A percentile compares a stretch with the other conserved stretches of the same genome.
phyloP scores from a whole-genome alignment of 1,140 invertebrate genomes.

The Musca vetustissima region DNA sequence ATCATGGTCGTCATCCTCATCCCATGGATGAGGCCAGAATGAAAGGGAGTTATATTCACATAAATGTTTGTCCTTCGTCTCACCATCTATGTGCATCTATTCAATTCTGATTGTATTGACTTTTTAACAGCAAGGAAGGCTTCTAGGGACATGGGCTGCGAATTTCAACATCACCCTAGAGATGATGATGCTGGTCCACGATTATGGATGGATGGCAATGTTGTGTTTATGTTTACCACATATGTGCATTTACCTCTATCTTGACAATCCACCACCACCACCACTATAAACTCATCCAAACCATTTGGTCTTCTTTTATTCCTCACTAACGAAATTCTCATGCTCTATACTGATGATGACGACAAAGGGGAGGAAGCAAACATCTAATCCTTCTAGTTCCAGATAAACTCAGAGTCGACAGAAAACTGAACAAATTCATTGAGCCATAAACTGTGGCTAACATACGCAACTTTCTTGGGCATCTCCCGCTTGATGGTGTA shows the following conservation, averaged over 20 bases:
- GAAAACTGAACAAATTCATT: slow-evolving; percentile 10
- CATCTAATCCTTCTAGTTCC: not conserved
- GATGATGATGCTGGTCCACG: slow-evolving; percentile 10
- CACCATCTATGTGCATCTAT: no score
- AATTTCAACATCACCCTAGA: not conserved
- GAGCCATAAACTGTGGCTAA: not conserved
- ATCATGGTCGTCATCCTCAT: no score
- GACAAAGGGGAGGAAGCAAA: not conserved
- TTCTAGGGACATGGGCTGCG: not conserved
- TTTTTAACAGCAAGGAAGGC: not conserved
- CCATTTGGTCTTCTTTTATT: not conserved
- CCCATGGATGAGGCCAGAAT: no score
- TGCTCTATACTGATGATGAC: no score
- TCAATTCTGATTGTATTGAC: not conserved
- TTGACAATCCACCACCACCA: slow-evolving; percentile 5
- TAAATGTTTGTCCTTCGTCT: no score
- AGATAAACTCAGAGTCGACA: slow-evolving; percentile 7
- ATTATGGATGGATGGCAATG: slow-evolving; percentile 18
- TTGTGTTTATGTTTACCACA: not conserved
- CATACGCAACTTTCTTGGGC: slow-evolving; percentile 9
- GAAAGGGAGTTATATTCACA: no score
- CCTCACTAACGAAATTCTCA: slow-evolving; percentile 6
- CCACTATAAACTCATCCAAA: slow-evolving; percentile 14
- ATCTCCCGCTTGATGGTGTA: not conserved
- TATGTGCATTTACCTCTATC: not conserved